phyloP scores from a whole-genome alignment of 2,797 vertebrate genomes.

The Sebastes nivosus region DNA sequence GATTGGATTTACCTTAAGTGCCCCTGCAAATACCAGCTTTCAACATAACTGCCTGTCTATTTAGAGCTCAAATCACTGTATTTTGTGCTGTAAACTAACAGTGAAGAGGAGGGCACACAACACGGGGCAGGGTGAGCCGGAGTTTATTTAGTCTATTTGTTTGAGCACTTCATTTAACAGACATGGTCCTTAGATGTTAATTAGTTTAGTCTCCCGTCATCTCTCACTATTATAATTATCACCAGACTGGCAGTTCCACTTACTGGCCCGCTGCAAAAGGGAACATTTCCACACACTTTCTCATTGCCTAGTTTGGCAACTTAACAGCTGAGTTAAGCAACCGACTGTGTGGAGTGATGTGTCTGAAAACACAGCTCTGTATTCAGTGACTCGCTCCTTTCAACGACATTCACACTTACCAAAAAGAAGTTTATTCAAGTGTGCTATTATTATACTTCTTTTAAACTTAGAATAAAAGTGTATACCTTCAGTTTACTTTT shows the following conservation, averaged over 20 bases:
- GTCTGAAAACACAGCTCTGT: background rate
- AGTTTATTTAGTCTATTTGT: conserved; percentile 69
- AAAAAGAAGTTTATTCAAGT: too few relatives aligned
- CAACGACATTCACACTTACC: background rate
- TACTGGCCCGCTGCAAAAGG: conserved; percentile 13
- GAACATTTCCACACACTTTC: conserved; percentile 41
- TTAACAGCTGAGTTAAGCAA: conserved; percentile 28
- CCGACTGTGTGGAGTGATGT: background rate
- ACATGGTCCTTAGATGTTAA: conserved; percentile 69
- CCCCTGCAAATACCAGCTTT: conserved; percentile 2
- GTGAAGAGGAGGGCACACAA: background rate
- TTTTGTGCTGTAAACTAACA: background rate
- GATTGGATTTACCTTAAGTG: background rate
- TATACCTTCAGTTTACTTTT: too few relatives aligned
- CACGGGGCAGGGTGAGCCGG: background rate
- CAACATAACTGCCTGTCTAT: background rate
- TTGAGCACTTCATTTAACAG: conserved; percentile 74
- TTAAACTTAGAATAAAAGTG: too few relatives aligned
- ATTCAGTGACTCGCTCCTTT: conserved; percentile 1
- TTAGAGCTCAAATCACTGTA: conserved; percentile 8
- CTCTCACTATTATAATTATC: conserved; percentile 79
- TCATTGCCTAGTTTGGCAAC: conserved; percentile 22
- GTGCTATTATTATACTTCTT: too few relatives aligned
- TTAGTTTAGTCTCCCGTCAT: conserved; percentile 65
- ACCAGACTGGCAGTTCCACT: conserved; percentile 67